phyloP scores from a whole-genome alignment of 2,113 vertebrate genomes.

The Colius striatus region DNA sequence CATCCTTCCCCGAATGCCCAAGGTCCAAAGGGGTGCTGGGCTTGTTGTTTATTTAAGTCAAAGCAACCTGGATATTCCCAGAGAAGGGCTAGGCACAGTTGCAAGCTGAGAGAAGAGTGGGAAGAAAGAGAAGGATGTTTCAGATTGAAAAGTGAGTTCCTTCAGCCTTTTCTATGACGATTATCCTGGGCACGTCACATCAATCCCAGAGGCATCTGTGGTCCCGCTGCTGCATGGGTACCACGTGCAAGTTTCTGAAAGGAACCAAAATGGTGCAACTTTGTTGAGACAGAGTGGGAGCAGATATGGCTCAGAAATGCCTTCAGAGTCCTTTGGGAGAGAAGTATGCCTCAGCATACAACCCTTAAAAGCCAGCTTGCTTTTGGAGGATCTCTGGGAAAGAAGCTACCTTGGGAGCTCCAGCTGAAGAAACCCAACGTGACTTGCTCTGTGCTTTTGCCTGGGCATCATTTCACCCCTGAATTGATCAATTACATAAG shows the following conservation, averaged over 20 bases:
- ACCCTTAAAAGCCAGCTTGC: not conserved
- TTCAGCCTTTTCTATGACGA: not conserved
- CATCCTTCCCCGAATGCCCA: not conserved
- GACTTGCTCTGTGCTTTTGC: not conserved
- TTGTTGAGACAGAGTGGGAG: not conserved
- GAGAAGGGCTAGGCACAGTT: not conserved
- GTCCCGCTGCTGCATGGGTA: not conserved
- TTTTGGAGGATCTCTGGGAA: accelerated
- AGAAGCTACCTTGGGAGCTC: not conserved
- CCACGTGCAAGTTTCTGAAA: not conserved
- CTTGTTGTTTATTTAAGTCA: not conserved
- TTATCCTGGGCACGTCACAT: not conserved
- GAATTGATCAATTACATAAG: not conserved
- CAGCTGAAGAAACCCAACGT: not conserved
- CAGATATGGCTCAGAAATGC: not conserved
- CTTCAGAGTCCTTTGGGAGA: not conserved
- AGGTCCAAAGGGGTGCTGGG: not conserved
- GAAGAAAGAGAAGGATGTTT: not conserved
- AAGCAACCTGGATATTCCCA: not conserved
- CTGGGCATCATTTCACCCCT: not conserved
- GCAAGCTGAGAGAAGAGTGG: not conserved
- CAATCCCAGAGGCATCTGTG: slow-evolving; percentile 1
- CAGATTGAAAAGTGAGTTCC: not conserved
- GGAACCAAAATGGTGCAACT: not conserved
- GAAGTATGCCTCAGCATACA: accelerated